Evolutionary conservation across 1,140 invertebrate genomes (phyloP).

Genomic region (Pantala flavescens): DNA sequence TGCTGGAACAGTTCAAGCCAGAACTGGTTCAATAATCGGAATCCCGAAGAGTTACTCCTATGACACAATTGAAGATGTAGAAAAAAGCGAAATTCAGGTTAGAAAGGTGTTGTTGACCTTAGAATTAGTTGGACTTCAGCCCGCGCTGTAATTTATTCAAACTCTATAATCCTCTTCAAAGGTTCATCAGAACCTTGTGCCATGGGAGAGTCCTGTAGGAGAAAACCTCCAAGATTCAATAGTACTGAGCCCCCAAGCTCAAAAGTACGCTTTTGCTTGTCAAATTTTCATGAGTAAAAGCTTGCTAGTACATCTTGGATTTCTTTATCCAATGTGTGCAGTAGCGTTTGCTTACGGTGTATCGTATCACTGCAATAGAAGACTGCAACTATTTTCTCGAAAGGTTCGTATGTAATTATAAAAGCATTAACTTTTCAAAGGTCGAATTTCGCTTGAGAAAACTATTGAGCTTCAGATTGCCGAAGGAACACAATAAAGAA

Average conservation of each 20-base stretch:
- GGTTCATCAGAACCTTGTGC: slow-evolving; percentile 39
- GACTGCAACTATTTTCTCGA: slow-evolving; percentile 40
- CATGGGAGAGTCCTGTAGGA: slow-evolving; percentile 49
- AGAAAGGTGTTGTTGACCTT: slow-evolving; percentile 7
- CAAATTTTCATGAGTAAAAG: slow-evolving; percentile 51
- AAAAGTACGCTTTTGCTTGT: slow-evolving; percentile 64
- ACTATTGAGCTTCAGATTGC: too few relatives aligned
- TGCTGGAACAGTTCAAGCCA: slow-evolving; percentile 35
- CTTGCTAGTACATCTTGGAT: slow-evolving; percentile 42
- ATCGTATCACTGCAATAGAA: slow-evolving; percentile 38
- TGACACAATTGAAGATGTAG: slow-evolving; percentile 33
- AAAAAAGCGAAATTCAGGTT: slow-evolving; percentile 41
- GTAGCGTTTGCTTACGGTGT: slow-evolving; percentile 40
- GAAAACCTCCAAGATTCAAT: slow-evolving; percentile 50
- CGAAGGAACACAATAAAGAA: too few relatives aligned
- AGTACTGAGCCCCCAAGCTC: slow-evolving; percentile 57
- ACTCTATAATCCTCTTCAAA: slow-evolving; percentile 18
- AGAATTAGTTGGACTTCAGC: slow-evolving; percentile 15
- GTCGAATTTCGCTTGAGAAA: too few relatives aligned
- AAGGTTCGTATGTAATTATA: not conserved
- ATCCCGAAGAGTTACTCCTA: slow-evolving; percentile 52
- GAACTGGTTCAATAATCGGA: slow-evolving; percentile 47
- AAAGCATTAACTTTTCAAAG: too few relatives aligned
- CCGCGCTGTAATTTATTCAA: slow-evolving; percentile 18
- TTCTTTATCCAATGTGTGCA: slow-evolving; percentile 35